Conservation (phyloP, 2,113 vertebrate genomes). For the Erythrolamprus reginae region DNA sequence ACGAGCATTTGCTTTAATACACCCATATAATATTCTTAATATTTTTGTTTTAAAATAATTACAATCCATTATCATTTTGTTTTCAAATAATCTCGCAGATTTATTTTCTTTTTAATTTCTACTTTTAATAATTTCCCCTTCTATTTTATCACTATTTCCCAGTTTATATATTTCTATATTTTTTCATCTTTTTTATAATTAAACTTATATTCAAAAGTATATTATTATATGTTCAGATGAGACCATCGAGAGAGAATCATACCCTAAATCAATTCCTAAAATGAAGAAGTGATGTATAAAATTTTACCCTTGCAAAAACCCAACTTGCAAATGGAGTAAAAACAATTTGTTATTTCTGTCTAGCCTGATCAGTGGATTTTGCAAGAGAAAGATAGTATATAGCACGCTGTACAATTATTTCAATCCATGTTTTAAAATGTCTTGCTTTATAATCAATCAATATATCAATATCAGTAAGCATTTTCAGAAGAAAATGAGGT, state of each 20-base stretch:
- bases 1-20: too few relatives aligned
- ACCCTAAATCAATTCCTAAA: neutral
- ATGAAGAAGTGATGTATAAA: neutral
- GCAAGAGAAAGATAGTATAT: neutral
- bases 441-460: slow-evolving; percentile 17
- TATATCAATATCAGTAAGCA: neutral
- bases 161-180: too few relatives aligned
- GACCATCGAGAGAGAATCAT: neutral
- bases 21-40: too few relatives aligned
- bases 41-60: too few relatives aligned
- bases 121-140: too few relatives aligned
- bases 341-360: neutral
- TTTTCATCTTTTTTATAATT: too few relatives aligned
- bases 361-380: neutral
- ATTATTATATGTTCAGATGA: neutral
- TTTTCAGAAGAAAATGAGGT: slow-evolving; percentile 31
- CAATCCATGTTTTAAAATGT: neutral
- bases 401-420: neutral
- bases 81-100: too few relatives aligned
- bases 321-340: neutral
- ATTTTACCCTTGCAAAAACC: neutral
- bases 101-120: too few relatives aligned
- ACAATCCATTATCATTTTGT: too few relatives aligned
- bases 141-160: too few relatives aligned
- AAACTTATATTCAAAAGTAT: too few relatives aligned